Conservation (phyloP, 2,888 invertebrate genomes). For the Aricia artaxerxes region DNA sequence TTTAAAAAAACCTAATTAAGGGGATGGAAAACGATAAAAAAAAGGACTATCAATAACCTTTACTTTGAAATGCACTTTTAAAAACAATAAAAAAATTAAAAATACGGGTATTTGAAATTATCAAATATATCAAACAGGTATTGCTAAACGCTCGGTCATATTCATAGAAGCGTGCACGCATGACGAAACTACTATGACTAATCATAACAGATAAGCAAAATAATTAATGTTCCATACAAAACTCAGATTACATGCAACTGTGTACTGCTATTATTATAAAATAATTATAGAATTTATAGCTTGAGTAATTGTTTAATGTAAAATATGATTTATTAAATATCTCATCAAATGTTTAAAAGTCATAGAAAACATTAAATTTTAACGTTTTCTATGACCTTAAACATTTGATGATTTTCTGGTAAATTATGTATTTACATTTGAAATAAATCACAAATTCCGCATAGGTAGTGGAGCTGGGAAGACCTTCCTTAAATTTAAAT, state of each 20-base stretch:
- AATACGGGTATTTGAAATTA: not conserved
- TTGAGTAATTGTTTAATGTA: not conserved
- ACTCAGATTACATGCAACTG: not conserved
- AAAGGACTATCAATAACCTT: not conserved
- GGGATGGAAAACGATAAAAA: no score
- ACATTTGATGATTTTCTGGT: not conserved
- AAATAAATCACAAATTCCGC: no score
- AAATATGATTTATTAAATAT: not conserved
- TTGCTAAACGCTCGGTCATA: slow-evolving; percentile 10
- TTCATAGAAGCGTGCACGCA: slow-evolving; percentile 39
- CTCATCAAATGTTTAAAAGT: no score
- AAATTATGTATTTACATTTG: not conserved
- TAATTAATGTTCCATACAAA: slow-evolving; percentile 23
- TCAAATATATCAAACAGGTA: slow-evolving; percentile 2
- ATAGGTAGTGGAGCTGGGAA: no score
- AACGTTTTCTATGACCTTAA: not conserved
- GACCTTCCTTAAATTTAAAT: no score
- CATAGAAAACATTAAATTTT: no score
- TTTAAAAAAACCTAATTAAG: no score
- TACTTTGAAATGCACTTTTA: not conserved
- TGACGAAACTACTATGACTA: slow-evolving; percentile 70
- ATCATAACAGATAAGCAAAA: slow-evolving; percentile 67
- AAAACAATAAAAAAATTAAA: not conserved
- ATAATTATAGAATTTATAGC: not conserved
- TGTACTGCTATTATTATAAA: not conserved